These are phyloP conservation scores for Perizoma affinitatum DNA, from an alignment of 2,888 invertebrate species.

Conservation along the genomic window DNA sequence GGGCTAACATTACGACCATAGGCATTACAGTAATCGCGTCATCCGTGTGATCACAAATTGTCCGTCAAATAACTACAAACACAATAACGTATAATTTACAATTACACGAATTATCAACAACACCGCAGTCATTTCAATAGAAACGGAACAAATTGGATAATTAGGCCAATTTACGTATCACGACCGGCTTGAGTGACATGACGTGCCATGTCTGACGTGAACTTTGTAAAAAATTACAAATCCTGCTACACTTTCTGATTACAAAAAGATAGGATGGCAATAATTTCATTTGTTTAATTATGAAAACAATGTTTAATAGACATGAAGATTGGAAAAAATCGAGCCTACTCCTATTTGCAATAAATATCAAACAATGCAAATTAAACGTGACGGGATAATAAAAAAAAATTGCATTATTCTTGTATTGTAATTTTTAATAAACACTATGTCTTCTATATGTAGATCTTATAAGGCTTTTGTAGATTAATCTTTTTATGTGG, in stretches of 20 bases:
- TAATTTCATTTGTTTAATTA: neutral
- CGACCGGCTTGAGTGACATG: constrained; percentile 52
- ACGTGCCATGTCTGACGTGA: constrained; percentile 22
- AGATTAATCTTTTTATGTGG: too few species aligned
- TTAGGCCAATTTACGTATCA: constrained; percentile 73
- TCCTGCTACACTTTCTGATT: constrained; percentile 21
- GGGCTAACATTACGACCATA: constrained; percentile 13
- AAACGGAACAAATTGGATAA: constrained; percentile 75
- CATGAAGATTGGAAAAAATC: too few species aligned
- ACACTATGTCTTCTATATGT: too few species aligned
- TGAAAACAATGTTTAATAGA: neutral
- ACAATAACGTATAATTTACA: constrained; percentile 37
- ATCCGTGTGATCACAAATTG: constrained; percentile 22
- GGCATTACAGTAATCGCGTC: constrained; percentile 17
- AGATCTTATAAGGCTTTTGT: too few species aligned
- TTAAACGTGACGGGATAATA: too few species aligned
- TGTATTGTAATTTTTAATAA: too few species aligned
- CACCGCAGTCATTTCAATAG: constrained; percentile 55
- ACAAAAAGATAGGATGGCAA: neutral
- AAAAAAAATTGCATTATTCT: too few species aligned
- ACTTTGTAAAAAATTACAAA: constrained; percentile 29
- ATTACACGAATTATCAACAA: constrained; percentile 53
- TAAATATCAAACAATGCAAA: too few species aligned
- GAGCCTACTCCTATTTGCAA: too few species aligned
- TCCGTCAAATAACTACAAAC: constrained; percentile 26